Base-by-base conservation (phyloP, 2,888 invertebrate genomes). In the Amiota mariae region DNA sequence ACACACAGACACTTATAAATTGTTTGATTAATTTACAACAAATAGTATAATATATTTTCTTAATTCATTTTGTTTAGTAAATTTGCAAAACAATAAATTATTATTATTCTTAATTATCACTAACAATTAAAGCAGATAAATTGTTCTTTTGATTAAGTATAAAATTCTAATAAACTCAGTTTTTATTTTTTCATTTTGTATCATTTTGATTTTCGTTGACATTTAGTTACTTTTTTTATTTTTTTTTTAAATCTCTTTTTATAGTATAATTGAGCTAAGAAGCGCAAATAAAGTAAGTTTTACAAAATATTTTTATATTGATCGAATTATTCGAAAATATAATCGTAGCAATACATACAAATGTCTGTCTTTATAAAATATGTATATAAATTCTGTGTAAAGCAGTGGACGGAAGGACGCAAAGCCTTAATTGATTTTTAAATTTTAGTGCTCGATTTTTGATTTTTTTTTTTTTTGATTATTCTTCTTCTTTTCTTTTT, bases 91-190 rank as follows among this genome's bases (percentile, higher is more conserved):
- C 73, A 76, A 77, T 59, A 18, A 18, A 59, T 18, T 59, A 59
- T 20, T 36, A 36, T 36, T 36, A 36, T 36, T 36, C 36, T 56
- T 72, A 36, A 48, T 64, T 70, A 57, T 49, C 72, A 77, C 79
- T 85, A 84, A 82, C 79, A 84, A 72, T 80, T 77, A 80, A 85
- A 80, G 81, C 82, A 70, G 71, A 66, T 15, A 71, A 20, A 20
- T 59, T 15, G 36, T 36, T 36, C n/a, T 36, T 2, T 36, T 6
- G 6, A 6, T 36, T 36, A 36, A 36, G 36, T 36, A 36, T 36
- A 36, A 36, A 36, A 36, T 36, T 36, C 3, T 36, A 36, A 36
- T 36, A 36, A 36, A 36, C 36, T 36, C 36, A 36, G 36, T 24
- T 72, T 74, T 79, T 75, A 68, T 70, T 57, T 76, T 75, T 15